These are phyloP conservation scores for Stomorhina lunata DNA, from an alignment of 2,888 invertebrate species.

Conservation along the genomic window DNA sequence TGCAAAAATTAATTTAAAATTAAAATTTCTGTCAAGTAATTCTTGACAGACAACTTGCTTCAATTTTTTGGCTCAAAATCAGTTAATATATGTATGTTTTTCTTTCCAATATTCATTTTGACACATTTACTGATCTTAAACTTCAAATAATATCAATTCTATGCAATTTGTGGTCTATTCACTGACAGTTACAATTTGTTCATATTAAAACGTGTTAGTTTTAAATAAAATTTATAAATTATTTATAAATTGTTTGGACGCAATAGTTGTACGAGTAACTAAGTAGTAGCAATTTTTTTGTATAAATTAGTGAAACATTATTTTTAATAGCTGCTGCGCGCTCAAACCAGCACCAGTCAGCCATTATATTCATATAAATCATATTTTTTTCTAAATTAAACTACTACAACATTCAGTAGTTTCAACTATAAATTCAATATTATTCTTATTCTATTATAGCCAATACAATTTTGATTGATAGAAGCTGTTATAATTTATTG, in stretches of 20 bases:
- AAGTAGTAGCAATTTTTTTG: constrained; percentile 1
- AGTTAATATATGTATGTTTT: too few species aligned
- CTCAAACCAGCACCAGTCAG: constrained; percentile 11
- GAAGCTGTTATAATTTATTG: constrained; percentile 63
- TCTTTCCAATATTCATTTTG: constrained; percentile 15
- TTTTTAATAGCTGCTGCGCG: constrained; percentile 26
- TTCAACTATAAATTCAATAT: constrained; percentile 17
- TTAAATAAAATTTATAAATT: constrained; percentile 55
- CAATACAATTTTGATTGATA: constrained; percentile 59
- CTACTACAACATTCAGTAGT: constrained; percentile 28
- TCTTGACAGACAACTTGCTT: too few species aligned
- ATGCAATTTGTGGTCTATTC: constrained; percentile 53
- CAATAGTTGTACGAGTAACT: background rate
- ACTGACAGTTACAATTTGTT: constrained; percentile 65
- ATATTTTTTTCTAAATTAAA: constrained; percentile 50
- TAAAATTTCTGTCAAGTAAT: constrained; percentile 19
- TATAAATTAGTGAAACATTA: constrained; percentile 52
- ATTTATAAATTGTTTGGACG: constrained; percentile 31
- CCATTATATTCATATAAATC: constrained; percentile 58
- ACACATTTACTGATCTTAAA: constrained; percentile 47
- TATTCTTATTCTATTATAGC: constrained; percentile 19
- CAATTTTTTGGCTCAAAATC: too few species aligned
- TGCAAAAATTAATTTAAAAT: constrained; percentile 2
- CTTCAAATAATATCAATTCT: constrained; percentile 28
- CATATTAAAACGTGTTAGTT: constrained; percentile 58